phyloP scores from a whole-genome alignment of 2,113 vertebrate genomes.

The Pedionomus torquatus region DNA sequence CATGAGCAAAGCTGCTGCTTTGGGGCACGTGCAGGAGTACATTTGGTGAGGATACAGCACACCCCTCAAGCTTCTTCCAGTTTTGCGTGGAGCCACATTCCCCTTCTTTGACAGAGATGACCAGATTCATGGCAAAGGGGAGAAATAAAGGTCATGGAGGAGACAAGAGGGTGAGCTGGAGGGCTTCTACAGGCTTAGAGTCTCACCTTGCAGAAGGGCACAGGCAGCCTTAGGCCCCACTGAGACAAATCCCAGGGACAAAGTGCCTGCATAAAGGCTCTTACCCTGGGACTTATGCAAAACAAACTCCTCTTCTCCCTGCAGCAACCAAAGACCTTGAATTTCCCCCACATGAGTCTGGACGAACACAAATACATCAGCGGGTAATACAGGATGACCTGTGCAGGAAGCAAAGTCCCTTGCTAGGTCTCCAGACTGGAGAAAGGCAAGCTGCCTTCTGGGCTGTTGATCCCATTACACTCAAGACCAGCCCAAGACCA shows the following conservation, averaged over 20 bases:
- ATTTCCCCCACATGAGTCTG: background rate
- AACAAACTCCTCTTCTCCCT: background rate
- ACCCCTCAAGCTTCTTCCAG: background rate
- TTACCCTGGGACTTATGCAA: background rate
- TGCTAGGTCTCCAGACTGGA: background rate
- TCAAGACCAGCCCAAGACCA: background rate
- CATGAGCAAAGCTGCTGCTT: accelerated
- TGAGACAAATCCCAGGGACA: background rate
- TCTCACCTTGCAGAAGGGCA: slow-evolving; percentile 5
- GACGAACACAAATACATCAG: background rate
- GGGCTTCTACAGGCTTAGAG: background rate
- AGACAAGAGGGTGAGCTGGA: background rate
- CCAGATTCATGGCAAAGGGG: background rate
- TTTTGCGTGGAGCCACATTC: background rate
- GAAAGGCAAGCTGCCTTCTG: background rate
- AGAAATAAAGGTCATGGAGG: background rate
- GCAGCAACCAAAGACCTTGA: background rate
- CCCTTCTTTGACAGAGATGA: background rate
- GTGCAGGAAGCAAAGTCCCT: background rate
- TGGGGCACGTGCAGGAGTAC: accelerated
- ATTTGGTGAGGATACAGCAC: background rate
- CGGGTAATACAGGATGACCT: background rate
- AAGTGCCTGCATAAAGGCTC: background rate
- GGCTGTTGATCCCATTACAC: too few species aligned
- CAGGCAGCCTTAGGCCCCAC: background rate